phyloP scores from a whole-genome alignment of 2,797 vertebrate species.

The Acanthurus tractus region DNA sequence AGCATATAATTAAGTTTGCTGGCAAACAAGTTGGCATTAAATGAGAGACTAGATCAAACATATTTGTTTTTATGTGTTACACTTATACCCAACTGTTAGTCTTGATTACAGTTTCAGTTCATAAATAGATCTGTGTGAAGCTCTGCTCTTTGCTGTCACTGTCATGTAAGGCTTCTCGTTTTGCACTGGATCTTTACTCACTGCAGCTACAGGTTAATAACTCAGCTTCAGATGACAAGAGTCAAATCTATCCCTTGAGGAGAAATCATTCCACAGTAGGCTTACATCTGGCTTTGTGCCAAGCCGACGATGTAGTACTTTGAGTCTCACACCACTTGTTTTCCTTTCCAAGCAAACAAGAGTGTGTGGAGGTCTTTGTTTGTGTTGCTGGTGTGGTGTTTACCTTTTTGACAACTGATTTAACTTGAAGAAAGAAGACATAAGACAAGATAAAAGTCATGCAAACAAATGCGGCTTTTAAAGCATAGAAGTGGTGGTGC shows the following conservation, averaged over 20 bases:
- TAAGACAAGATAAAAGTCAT: neutral
- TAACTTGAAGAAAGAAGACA: neutral
- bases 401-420: neutral
- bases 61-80: constrained; percentile 26
- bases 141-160: constrained; percentile 23
- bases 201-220: constrained; percentile 17
- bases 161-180: constrained; percentile 20
- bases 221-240: constrained; percentile 14
- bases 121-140: constrained; percentile 56
- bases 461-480: neutral
- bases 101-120: constrained; percentile 38
- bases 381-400: no score
- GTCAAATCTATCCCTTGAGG: constrained; percentile 15
- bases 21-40: constrained; percentile 36
- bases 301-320: neutral
- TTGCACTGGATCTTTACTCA: constrained; percentile 18
- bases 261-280: neutral
- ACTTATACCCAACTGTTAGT: neutral
- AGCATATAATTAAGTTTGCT: constrained; percentile 54
- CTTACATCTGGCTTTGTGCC: neutral
- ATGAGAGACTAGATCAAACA: constrained; percentile 59
- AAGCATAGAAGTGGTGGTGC: neutral
- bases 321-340: neutral
- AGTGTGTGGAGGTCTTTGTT: no score
- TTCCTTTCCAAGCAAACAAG: neutral